Percentiles rank a stretch among this genome's conserved stretches.
phyloP scores from a whole-genome alignment of 2,113 vertebrate species.

The Tychaedon coryphoeus region DNA sequence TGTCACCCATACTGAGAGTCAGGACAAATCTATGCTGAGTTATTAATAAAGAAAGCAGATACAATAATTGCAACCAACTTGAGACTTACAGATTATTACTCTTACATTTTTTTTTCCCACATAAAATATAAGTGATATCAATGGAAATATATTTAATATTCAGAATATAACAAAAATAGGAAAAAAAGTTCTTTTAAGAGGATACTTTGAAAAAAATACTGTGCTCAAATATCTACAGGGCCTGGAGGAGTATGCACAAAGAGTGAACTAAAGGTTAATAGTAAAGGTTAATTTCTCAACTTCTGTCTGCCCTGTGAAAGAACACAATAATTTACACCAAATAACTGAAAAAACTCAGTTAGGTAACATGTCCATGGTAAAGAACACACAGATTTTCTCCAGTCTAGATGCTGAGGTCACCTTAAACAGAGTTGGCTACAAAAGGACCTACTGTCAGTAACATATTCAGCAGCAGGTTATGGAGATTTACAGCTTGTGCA shows the following conservation, averaged over 20 bases:
- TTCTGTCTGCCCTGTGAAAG: neutral
- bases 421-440: neutral
- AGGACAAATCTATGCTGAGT: rapidly evolving
- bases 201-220: neutral
- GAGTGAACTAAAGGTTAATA: neutral
- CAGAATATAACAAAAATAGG: neutral
- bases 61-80: neutral
- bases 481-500: neutral
- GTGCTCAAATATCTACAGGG: neutral
- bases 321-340: neutral
- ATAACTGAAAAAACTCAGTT: neutral
- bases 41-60: neutral
- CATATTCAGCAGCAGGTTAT: neutral
- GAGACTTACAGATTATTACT: neutral
- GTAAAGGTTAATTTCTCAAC: neutral
- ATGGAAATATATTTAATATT: neutral
- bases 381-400: neutral
- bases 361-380: neutral
- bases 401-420: neutral
- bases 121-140: neutral
- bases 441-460: neutral
- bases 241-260: neutral
- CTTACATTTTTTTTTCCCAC: neutral
- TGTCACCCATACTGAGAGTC: neutral
- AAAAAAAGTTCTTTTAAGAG: neutral